Percentiles rank a stretch among this genome's conserved stretches.
These are phyloP conservation scores for Dallia pectoralis DNA, from an alignment of 2,797 vertebrate species.

Conservation along the genomic window DNA sequence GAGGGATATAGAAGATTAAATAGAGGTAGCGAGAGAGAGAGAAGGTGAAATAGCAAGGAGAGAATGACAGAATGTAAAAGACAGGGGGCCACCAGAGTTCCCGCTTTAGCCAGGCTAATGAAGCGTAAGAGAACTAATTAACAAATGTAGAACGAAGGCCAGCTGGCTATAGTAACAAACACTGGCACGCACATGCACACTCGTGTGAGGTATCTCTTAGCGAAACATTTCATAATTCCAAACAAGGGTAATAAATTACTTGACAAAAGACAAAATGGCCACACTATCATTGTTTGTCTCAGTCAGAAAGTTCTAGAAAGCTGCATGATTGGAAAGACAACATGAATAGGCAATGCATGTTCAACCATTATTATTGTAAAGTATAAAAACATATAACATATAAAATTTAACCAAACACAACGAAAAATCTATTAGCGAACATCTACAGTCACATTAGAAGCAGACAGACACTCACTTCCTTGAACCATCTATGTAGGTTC, in stretches of 20 bases:
- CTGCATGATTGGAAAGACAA: neutral
- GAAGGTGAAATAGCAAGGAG: neutral
- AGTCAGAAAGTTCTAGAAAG: neutral
- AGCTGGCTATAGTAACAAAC: neutral
- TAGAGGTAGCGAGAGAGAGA: slow-evolving; percentile 4
- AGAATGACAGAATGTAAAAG: no score
- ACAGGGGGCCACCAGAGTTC: neutral
- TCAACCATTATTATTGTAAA: neutral
- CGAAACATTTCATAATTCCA: neutral
- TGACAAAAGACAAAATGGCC: neutral
- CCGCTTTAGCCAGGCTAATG: slow-evolving; percentile 4
- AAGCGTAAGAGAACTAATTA: neutral
- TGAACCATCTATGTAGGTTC: neutral
- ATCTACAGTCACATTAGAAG: neutral
- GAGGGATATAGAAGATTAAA: neutral
- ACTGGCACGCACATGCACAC: neutral
- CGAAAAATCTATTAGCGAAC: neutral
- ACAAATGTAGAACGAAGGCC: neutral
- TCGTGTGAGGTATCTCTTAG: neutral
- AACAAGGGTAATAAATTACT: neutral
- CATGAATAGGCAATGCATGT: neutral
- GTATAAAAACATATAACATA: no score
- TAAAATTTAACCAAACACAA: no score
- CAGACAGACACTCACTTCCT: slow-evolving; percentile 5
- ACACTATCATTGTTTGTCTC: neutral